Evolutionary conservation across 2,888 invertebrate species (phyloP).

Genomic region (Drosophila macrospina): DNA sequence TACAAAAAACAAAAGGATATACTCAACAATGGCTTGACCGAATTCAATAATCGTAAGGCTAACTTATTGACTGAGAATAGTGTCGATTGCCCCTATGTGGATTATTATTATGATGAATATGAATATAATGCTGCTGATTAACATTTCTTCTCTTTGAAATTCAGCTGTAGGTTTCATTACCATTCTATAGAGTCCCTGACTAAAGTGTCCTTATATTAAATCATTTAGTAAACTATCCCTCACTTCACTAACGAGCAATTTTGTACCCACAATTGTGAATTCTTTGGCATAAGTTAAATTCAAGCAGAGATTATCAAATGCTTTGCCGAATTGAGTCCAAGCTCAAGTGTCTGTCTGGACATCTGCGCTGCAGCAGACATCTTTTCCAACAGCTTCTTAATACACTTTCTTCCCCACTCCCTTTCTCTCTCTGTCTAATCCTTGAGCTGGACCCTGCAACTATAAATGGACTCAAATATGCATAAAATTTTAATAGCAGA

Average conservation of each 20-base stretch:
- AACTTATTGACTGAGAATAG: no score
- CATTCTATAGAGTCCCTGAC: not conserved
- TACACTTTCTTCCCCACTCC: not conserved
- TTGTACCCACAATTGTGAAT: slow-evolving; percentile 28
- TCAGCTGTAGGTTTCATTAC: not conserved
- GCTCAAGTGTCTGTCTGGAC: slow-evolving; percentile 25
- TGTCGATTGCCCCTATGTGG: no score
- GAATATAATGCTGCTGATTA: no score
- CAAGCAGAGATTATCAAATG: slow-evolving; percentile 22
- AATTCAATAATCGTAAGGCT: no score
- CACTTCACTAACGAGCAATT: slow-evolving; percentile 27
- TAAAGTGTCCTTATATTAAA: not conserved
- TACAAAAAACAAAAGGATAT: no score
- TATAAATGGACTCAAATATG: slow-evolving; percentile 71
- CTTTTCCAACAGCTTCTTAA: not conserved
- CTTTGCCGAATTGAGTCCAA: slow-evolving; percentile 2
- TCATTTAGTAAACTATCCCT: not conserved
- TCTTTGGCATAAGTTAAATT: slow-evolving; percentile 36
- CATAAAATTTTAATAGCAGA: slow-evolving; percentile 74
- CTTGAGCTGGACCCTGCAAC: slow-evolving; percentile 22
- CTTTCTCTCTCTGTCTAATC: slow-evolving; percentile 23
- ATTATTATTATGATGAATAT: no score
- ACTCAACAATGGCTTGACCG: no score
- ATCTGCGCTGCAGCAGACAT: not conserved
- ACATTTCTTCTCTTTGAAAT: no score